Base-by-base conservation (phyloP, 2,888 invertebrate species). In the Liodrosophila aerea region DNA sequence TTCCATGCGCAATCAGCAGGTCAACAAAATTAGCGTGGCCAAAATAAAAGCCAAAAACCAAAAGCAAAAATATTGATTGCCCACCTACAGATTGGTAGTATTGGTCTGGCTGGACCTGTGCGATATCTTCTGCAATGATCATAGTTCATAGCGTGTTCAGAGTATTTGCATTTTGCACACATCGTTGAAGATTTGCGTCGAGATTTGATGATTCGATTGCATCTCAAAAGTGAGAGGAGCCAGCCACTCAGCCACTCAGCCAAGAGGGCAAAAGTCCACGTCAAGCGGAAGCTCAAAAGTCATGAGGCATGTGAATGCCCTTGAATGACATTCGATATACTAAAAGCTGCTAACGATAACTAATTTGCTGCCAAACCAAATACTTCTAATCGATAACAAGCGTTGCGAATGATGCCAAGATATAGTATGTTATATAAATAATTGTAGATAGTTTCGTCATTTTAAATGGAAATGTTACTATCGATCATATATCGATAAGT, bases 1-100 rank as follows among this genome's bases (percentile, higher is more conserved):
- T 85, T 82, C 86, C 86, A 82, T 71, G 82, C 85, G 64, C 86
- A 82, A 82, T 82, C 82, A 86, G 68, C 82, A 82, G 82, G 82
- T 82, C 85, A 82, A 67, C 76, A 62, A 82, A 82, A 82, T 82
- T 82, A 82, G 86, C 86, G 81, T 81, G 85, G 81, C 78, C 82
- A 77, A 81, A 85, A 81, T n/a, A 72, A 62, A 58, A 67, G 43
- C 30, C 52, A 30, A 43, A 15, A 34, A 46, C 50, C 9, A 36
- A 51, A 41, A 51, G 46, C n/a, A 47, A 52, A 44, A 76, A 34
- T 34, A 46, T 40, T 37, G 67, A 73, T 73, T 73, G 52, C 46
- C 63, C 73, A 69, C 59, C 70, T 54, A 54, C 51, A 56, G 70
- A 39, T 34, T 52, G 69, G 52, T n/a, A n/a, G n/a, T n/a, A n/a